Evolutionary conservation across 2,888 invertebrate species (phyloP), one percentile per base, ranked within the genome.

Genomic region (Pandemis cinnamomeana): DNA sequence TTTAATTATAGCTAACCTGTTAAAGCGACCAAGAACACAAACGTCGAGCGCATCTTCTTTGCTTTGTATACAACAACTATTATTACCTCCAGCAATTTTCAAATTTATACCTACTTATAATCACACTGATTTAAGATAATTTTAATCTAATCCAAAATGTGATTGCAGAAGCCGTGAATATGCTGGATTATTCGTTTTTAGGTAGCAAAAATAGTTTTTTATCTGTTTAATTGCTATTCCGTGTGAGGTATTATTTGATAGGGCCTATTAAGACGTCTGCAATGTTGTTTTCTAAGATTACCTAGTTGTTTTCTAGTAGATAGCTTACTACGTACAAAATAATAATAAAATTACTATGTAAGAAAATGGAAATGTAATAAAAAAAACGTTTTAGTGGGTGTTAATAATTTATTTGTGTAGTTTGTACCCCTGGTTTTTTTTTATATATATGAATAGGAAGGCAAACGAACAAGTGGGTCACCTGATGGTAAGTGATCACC

Each of bases 1-100:
- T 10, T 0, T 1, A 3, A 15, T 7, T 55, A 55, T 55, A 20
- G 13, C 58, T 27, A 27, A 73, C 72, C 72, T 41, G 64, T 58
- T 15, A 73, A 73, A 48, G 27, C 64, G 11, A 69, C 4, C 46
- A 67, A 27, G 27, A 73, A 48, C 51, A 73, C 64, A 20, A 72
- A n/a, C 3, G n/a, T 41, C 7, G 48, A 60, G 8, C 27, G 64
- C 72, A 73, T 73, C n/a, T 58, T 69, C 36, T 5, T 11, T 20
- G n/a, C 10, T n/a, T 60, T 8, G 58, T 10, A n/a, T 42, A 46
- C 46, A 10, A 68, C 0, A 42, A 64, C 42, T 73, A 41, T 51
- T 7, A 10, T 11, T 41, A 27, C 63, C 42, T 41, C 68, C 68
- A 1, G 42, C 20, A 7, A 15, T 7, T 42, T 48, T 41, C 7